Evolutionary conservation across 2,888 invertebrate genomes (phyloP), one percentile per base, ranked within the genome.

Genomic region (Drosophila nigricruria): DNA sequence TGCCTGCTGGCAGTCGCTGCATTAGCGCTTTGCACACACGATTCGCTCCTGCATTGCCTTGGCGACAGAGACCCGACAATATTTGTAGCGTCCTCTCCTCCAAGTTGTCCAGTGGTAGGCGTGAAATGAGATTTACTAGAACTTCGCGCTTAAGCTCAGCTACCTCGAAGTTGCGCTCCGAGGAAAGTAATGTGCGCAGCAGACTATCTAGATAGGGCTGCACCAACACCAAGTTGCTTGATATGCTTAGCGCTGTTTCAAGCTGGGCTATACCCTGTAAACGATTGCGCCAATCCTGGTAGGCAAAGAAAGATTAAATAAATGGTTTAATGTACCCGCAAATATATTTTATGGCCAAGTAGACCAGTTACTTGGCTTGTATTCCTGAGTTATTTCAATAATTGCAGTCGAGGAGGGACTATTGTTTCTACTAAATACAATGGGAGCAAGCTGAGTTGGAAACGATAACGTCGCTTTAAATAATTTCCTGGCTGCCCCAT

Each of bases 171-270:
- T 93, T 92, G 67, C 95, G 94, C 91, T 96, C 96, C 69, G 95
- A 95, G 38, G 95, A 93, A 23, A 96, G 93, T 54, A 95, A 92
- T 32, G 95, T 94, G 79, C 95, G 94, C 64, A 96, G 93, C 70
- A 96, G 94, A 32, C 94, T 94, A 75, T 94, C 94, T 84, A 96
- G 93, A 90, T 95, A 94, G 3, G 95, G 94, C 82, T 95, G 94
- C 54, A 96, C 93, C 52, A 93, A 88, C 23, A 93, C 93, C 73
- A 95, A 77, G 60, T 93, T 94, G 32, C 93, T 93, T 3, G 94
- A 93, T 42, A 93, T 93, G 70, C 93, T 93, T 36, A 96, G 91
- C 36, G 92, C 91, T 20, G 90, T 82, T 63, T 92, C 92, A 27
- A 93, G 86, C 45, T 90, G 79, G 8, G 77, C 67, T 36, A 93